Base-by-base conservation (phyloP, 2,888 invertebrate species). In the Notodonta dromedarius region DNA sequence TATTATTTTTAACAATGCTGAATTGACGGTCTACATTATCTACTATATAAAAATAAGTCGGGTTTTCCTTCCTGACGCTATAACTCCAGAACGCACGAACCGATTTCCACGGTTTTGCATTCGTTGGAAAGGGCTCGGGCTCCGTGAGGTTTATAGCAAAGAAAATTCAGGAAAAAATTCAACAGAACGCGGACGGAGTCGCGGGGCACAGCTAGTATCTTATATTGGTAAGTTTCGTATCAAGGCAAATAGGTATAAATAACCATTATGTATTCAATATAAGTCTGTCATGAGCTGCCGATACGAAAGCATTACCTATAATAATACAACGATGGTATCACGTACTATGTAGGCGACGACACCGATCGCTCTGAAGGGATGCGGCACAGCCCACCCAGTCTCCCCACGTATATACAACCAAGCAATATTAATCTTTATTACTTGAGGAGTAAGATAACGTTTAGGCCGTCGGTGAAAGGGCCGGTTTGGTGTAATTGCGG, bases 381-480 rank as follows among this genome's bases (percentile, higher is more conserved):
- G 87, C 80, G 84, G 83, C 71, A 73, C 88, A 79, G 73, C 90
- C 89, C 90, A 88, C 86, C 80, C 78, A 65, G 67, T 75, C 76
- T 77, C 84, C 88, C 86, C 79, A 54, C 35, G 8, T 72, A 65
- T 58, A 62, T 55, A 61, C 63, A 63, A 77, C 63, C 81, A 76
- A 65, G 75, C 83, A 73, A 91, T 84, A 89, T 88, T 89, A 89
- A 91, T 89, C 93, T 90, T 90, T 93, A 91, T 88, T 80, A 61
- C 76, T 71, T 71, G 70, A 72, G 76, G 66, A 69, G 78, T 90
- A 93, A 87, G 89, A 89, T 84, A 83, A 83, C 82, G 79, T 88
- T 87, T 87, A 80, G 80, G 79, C 80, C 78, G 85, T 73, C 79
- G 81, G 81, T 68, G 79, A 80, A 79, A 78, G 79, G 79, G 79